Conservation (phyloP, 2,113 vertebrate genomes). For the Cavia aperea region DNA sequence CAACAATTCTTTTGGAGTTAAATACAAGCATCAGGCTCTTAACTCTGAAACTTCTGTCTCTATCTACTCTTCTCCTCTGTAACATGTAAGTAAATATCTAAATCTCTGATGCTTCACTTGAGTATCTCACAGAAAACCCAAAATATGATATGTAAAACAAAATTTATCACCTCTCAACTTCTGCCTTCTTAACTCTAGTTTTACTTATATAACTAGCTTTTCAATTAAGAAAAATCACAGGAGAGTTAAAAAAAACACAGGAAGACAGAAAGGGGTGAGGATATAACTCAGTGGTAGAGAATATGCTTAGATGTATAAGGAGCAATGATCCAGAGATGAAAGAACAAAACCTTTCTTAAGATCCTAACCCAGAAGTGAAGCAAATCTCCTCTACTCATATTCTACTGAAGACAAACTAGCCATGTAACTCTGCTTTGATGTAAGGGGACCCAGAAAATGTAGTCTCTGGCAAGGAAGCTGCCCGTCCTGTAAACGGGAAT, state of each 20-base stretch:
- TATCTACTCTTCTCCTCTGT: background rate
- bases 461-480: background rate
- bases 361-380: background rate
- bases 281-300: background rate
- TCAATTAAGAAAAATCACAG: background rate
- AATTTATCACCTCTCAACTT: background rate
- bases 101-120: background rate
- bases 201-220: background rate
- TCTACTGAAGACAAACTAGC: background rate
- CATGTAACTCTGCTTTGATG: background rate
- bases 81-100: background rate
- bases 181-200: background rate
- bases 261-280: background rate
- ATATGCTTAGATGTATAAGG: background rate
- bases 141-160: background rate
- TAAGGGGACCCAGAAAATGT: background rate
- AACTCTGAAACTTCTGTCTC: background rate
- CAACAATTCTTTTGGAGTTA: background rate
- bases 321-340: background rate
- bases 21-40: background rate
- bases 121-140: background rate
- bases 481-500: background rate
- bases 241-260: background rate
- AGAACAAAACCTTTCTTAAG: background rate
- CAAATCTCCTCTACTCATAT: background rate